phyloP scores from a whole-genome alignment of 2,797 vertebrate species.

The Falco columbarius region DNA sequence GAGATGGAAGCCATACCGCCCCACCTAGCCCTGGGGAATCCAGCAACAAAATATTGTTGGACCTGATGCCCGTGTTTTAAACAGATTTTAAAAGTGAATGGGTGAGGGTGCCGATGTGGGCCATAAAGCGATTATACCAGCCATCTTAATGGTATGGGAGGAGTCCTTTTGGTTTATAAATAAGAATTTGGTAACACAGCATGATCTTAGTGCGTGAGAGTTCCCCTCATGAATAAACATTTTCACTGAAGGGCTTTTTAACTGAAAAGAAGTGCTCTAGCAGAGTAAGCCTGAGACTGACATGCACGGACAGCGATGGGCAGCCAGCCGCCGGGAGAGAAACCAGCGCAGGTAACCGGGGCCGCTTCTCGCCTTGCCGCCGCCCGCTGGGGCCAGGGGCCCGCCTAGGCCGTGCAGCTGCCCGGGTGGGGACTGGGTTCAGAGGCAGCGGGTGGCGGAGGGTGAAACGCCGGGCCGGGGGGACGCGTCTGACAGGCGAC shows the following conservation, averaged over 20 bases:
- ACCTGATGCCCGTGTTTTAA: accelerated
- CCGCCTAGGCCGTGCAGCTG: accelerated
- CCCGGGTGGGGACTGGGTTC: accelerated
- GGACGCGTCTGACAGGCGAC: too few species aligned
- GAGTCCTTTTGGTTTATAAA: not conserved
- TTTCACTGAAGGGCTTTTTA: not conserved
- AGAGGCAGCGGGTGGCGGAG: accelerated
- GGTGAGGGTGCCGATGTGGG: not conserved
- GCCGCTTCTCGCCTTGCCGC: not conserved
- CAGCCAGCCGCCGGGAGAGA: accelerated
- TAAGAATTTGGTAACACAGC: not conserved
- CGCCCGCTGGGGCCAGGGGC: not conserved
- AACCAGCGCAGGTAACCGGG: accelerated
- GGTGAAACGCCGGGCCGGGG: accelerated
- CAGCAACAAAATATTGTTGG: not conserved
- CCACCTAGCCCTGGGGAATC: not conserved
- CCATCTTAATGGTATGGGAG: not conserved
- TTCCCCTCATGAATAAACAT: not conserved
- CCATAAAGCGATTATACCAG: accelerated
- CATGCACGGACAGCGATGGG: accelerated
- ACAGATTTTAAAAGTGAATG: accelerated
- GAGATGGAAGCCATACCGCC: not conserved
- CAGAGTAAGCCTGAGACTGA: not conserved
- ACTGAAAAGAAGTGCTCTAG: accelerated
- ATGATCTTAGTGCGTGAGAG: not conserved